These are phyloP conservation scores for Margarornis squamiger DNA, from an alignment of 2,797 vertebrate genomes.

Conservation along the genomic window DNA sequence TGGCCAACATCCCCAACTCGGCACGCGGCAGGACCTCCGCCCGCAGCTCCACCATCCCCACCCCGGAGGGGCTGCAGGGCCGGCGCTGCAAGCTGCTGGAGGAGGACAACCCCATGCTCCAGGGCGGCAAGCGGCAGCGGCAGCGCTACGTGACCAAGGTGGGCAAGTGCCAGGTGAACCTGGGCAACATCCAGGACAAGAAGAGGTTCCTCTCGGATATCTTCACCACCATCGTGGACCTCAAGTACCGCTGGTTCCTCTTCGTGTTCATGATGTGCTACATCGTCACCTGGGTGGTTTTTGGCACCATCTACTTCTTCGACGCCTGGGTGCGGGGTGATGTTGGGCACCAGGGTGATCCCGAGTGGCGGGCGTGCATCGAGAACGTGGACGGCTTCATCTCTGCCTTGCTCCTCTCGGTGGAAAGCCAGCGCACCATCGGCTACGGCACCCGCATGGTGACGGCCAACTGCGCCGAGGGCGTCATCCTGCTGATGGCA, in stretches of 20 bases:
- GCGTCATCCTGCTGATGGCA: conserved; percentile 79
- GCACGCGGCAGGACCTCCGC: not conserved
- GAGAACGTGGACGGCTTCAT: conserved; percentile 83
- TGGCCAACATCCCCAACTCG: conserved; percentile 33
- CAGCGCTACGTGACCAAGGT: conserved; percentile 85
- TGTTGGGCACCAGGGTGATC: conserved; percentile 73
- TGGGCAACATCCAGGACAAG: conserved; percentile 83
- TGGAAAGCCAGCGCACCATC: conserved; percentile 87
- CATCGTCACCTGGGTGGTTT: conserved; percentile 82
- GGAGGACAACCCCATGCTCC: conserved; percentile 63
- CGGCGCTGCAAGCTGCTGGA: conserved; percentile 80
- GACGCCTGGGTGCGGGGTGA: conserved; percentile 81
- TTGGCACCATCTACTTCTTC: conserved; percentile 79
- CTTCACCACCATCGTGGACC: conserved; percentile 87
- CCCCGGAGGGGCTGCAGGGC: conserved; percentile 59
- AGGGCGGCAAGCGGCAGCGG: conserved; percentile 66
- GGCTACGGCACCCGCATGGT: conserved; percentile 86
- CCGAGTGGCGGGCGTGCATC: conserved; percentile 77
- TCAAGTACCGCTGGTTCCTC: conserved; percentile 88
- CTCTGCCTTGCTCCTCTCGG: conserved; percentile 82
- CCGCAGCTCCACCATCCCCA: not conserved
- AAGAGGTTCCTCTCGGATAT: conserved; percentile 84
- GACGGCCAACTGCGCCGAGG: conserved; percentile 79
- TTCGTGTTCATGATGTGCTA: conserved; percentile 86
- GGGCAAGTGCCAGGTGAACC: conserved; percentile 84